Evolutionary conservation across 2,888 invertebrate genomes (phyloP).

Genomic region (Phasia obesa): DNA sequence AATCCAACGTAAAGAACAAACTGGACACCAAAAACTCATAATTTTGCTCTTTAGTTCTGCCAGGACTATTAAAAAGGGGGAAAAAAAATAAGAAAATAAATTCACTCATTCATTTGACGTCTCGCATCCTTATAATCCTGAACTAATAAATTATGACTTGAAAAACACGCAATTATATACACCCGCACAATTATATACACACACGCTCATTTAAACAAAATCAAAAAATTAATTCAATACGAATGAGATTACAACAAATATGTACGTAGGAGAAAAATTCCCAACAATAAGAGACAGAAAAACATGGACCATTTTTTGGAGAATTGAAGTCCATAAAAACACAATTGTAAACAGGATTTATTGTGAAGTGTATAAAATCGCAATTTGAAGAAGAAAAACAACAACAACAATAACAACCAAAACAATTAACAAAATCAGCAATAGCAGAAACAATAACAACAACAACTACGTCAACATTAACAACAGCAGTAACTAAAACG

Average conservation of each 20-base stretch:
- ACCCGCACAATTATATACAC: neutral
- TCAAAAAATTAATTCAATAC: slow-evolving; percentile 42
- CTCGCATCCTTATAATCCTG: neutral
- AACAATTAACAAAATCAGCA: slow-evolving; percentile 47
- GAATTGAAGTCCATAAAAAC: slow-evolving; percentile 37
- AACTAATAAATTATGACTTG: slow-evolving; percentile 48
- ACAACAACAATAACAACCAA: slow-evolving; percentile 9
- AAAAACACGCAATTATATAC: slow-evolving; percentile 10
- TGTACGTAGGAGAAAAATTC: slow-evolving; percentile 33
- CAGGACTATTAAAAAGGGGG: slow-evolving; percentile 31
- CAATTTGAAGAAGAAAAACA: slow-evolving; percentile 44
- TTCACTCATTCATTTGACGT: neutral
- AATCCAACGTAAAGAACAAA: slow-evolving; percentile 19
- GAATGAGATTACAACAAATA: slow-evolving; percentile 8
- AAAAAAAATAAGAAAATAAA: neutral
- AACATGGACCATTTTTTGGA: neutral
- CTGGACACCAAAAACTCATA: slow-evolving; percentile 48
- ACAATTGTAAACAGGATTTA: slow-evolving; percentile 45
- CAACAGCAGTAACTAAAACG: slow-evolving; percentile 3
- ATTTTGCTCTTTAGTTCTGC: slow-evolving; percentile 35
- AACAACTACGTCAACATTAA: slow-evolving; percentile 19
- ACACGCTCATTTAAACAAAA: slow-evolving; percentile 25
- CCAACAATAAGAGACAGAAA: neutral
- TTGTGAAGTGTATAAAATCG: slow-evolving; percentile 64
- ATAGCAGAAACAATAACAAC: slow-evolving; percentile 21